Evolutionary conservation across 2,113 vertebrate species (phyloP), one percentile per base, ranked within the genome.

Genomic region (Phyllostomus discolor): DNA sequence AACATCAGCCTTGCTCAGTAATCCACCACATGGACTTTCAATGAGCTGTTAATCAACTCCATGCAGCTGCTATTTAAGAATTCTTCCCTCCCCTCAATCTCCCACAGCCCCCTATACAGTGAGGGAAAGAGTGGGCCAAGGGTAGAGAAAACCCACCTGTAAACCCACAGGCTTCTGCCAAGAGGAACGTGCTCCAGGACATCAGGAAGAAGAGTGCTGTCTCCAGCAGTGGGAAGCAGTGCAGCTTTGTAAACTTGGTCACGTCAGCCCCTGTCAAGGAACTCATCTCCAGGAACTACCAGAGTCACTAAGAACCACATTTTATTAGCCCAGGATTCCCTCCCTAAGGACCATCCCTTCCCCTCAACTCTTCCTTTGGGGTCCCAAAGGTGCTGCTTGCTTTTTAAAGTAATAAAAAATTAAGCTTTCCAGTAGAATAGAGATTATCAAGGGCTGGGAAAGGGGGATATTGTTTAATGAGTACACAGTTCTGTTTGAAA

Each of bases 161-260:
- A 98, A 99, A 99, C 19, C 99, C 99, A 82, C 99, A 99, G 16
- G 99, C 99, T 98, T 99, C 99, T 2, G 99, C 99, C 57, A 99
- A 97, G 76, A 99, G 98, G 98, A 99, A 99, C 0, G 99, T 99
- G 97, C 99, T 99, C 99, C 99, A 99, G 79, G 99, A 99, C 99
- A 99, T 99, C 96, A 99, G 97, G 98, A 99, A 99, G 98, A 99
- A 99, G 75, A 99, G 99, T 0, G 99, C 99, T 0, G 99, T 99
- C 98, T 99, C 99, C 99, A 99, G 98, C 97, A 99, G 98, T 14
- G 99, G 99, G 97, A 99, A 99, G 98, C 99, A 99, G 98, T 99
- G 99, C 96, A 99, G 98, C 97, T 99, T 99, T 82, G 99, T 99
- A 98, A 99, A 99, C 97, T 99, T 99, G 0, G 99, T 99, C 97